Evolutionary conservation across 2,113 vertebrate genomes (phyloP).

Genomic region (Corythornis cristatus): DNA sequence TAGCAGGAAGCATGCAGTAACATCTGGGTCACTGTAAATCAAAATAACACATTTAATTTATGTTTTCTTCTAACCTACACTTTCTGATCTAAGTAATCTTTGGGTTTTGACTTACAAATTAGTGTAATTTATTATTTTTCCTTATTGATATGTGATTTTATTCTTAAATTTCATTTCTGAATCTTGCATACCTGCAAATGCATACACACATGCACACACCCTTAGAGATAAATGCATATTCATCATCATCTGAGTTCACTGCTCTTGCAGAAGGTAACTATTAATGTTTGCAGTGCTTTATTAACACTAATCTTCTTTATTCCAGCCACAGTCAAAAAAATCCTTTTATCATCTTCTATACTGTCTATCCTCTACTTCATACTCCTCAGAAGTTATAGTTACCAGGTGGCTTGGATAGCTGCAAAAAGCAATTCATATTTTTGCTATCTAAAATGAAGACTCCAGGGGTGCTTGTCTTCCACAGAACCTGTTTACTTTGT

Average conservation of each 20-base stretch:
- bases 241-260: background rate
- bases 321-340: background rate
- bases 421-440: background rate
- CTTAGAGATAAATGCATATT: background rate
- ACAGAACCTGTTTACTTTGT: conserved; percentile 56
- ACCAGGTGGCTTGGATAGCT: background rate
- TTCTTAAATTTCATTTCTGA: background rate
- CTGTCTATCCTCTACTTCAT: background rate
- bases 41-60: background rate
- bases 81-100: background rate
- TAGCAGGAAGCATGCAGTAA: background rate
- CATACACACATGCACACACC: background rate
- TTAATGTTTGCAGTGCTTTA: background rate
- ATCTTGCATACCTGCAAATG: background rate
- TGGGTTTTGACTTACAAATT: background rate
- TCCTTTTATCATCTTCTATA: background rate
- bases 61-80: background rate
- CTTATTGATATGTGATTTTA: background rate
- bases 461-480: background rate
- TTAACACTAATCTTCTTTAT: background rate
- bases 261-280: background rate
- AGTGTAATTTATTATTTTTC: background rate
- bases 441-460: background rate
- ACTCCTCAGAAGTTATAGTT: background rate
- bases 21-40: background rate